A percentile compares a stretch with the other conserved stretches of the same genome.
Evolutionary conservation across 2,113 vertebrate genomes (phyloP).

Genomic region (Proteles cristata): DNA sequence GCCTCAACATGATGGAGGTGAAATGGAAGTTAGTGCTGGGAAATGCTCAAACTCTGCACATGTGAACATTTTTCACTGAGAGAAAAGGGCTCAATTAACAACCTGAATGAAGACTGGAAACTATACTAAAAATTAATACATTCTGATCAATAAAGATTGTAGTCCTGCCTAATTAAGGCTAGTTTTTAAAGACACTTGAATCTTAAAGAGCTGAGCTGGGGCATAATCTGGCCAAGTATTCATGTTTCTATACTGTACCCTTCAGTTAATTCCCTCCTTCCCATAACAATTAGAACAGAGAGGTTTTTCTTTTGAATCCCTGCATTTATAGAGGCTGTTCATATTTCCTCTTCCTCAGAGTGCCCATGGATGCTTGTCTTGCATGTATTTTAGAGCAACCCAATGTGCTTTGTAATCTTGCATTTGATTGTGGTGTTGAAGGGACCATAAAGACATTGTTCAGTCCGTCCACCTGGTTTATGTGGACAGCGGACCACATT

Average conservation of each 20-base stretch:
- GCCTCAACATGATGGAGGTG: slow-evolving; percentile 19
- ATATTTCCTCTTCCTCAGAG: slow-evolving; percentile 32
- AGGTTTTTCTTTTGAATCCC: neutral
- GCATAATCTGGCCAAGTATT: neutral
- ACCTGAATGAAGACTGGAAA: neutral
- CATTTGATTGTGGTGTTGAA: neutral
- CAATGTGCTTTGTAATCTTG: neutral
- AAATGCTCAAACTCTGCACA: neutral
- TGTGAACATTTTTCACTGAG: neutral
- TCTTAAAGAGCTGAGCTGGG: neutral
- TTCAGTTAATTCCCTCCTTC: slow-evolving; percentile 51
- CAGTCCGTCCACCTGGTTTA: neutral
- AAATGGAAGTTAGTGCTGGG: slow-evolving; percentile 6
- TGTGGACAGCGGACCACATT: neutral
- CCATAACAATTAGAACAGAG: slow-evolving; percentile 9
- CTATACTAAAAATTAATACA: slow-evolving; percentile 44
- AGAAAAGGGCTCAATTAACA: neutral
- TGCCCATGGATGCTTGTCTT: neutral
- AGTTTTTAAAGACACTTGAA: slow-evolving; percentile 9
- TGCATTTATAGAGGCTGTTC: neutral
- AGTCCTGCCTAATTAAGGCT: slow-evolving; percentile 25
- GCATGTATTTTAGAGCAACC: neutral
- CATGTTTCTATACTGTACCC: neutral
- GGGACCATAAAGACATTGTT: neutral
- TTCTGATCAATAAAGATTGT: neutral